These are phyloP conservation scores for Hylaeus anthracinus DNA, from an alignment of 1,140 invertebrate species.

Conservation along the genomic window DNA sequence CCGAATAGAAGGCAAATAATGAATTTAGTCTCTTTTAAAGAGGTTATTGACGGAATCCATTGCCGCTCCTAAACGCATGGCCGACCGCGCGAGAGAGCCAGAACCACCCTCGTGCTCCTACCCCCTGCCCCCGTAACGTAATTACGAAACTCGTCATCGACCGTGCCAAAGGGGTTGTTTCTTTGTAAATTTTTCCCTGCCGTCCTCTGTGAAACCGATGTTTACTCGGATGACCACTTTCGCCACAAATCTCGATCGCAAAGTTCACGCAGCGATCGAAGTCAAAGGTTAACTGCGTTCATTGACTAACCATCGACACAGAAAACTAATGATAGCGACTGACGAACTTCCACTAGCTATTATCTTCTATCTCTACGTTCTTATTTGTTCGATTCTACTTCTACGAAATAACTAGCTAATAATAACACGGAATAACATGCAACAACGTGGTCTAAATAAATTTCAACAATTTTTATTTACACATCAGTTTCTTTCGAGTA, in stretches of 20 bases:
- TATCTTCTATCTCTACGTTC: neutral
- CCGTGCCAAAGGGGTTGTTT: conserved; percentile 57
- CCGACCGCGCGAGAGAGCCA: conserved; percentile 50
- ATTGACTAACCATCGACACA: neutral
- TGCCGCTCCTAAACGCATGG: conserved; percentile 62
- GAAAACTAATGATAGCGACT: neutral
- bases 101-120: conserved; percentile 12
- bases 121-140: conserved; percentile 50
- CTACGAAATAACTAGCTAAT: too few species aligned
- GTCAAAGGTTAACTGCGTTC: neutral
- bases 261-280: conserved; percentile 15
- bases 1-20: conserved; percentile 54
- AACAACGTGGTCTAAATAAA: too few species aligned
- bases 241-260: conserved; percentile 46
- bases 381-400: neutral
- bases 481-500: too few species aligned
- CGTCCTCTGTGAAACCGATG: conserved; percentile 46
- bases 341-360: too few species aligned
- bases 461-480: too few species aligned
- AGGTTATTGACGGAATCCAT: conserved; percentile 61
- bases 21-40: conserved; percentile 67
- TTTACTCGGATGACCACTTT: conserved; percentile 59
- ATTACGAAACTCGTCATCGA: conserved; percentile 57
- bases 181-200: conserved; percentile 26
- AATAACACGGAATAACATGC: too few species aligned